Percentiles rank a stretch among this genome's conserved stretches.
Evolutionary conservation across 1,140 invertebrate species (phyloP).

Genomic region (Geopemphigus sp.): DNA sequence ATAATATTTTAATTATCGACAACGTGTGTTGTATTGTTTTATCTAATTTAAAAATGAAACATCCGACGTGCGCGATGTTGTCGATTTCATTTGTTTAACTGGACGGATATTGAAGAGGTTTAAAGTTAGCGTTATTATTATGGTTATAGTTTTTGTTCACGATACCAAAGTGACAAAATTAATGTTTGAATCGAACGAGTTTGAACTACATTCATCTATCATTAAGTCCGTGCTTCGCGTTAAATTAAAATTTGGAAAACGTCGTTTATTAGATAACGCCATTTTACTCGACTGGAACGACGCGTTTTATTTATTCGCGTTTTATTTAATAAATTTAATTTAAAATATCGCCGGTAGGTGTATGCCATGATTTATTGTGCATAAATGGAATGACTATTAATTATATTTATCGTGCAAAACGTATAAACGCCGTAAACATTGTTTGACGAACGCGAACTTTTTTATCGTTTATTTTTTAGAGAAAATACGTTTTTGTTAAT

Average conservation of each 20-base stretch:
- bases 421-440: background rate
- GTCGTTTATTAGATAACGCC: background rate
- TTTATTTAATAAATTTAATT: background rate
- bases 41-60: no score
- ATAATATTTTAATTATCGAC: no score
- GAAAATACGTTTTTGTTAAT: background rate
- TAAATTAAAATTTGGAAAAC: background rate
- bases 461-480: constrained; percentile 8
- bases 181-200: background rate
- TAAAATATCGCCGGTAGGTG: background rate
- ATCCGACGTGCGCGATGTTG: no score
- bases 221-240: background rate
- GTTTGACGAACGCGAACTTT: background rate
- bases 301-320: background rate
- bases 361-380: background rate
- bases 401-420: background rate
- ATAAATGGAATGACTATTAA: background rate
- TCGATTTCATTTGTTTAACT: no score
- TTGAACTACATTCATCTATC: background rate
- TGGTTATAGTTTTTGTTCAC: no score
- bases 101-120: no score
- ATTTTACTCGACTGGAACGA: background rate
- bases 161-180: background rate
- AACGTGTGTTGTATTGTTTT: no score
- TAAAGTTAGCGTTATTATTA: no score